Conservation (phyloP, 1,140 invertebrate species). For the Pachyrhynchus sulphureomaculatus region DNA sequence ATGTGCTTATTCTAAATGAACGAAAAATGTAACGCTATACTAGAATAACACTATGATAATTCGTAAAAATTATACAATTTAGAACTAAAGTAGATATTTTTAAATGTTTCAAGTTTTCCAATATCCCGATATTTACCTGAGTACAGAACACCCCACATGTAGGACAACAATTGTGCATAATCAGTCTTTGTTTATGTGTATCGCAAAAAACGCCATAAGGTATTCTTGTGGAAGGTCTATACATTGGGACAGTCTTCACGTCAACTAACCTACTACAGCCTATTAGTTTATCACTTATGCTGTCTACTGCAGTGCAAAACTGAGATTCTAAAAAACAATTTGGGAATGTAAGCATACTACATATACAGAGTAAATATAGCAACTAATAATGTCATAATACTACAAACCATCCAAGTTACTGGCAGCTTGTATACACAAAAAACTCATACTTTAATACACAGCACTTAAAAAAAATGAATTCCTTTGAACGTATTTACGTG, state of each 20-base stretch:
- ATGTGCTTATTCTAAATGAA: not conserved
- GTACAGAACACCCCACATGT: constrained; percentile 90
- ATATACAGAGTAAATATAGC: constrained; percentile 12
- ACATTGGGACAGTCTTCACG: constrained; percentile 51
- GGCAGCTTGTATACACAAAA: not conserved
- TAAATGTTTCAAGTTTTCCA: not conserved
- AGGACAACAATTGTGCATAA: constrained; percentile 85
- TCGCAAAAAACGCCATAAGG: constrained; percentile 85
- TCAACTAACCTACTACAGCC: constrained; percentile 46
- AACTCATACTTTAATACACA: not conserved
- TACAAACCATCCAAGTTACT: not conserved
- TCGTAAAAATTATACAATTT: not conserved
- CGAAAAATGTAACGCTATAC: not conserved
- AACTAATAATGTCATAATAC: not conserved
- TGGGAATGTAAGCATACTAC: no score
- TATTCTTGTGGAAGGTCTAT: constrained; percentile 75
- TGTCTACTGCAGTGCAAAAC: constrained; percentile 45
- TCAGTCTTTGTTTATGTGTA: constrained; percentile 74
- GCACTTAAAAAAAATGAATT: no score
- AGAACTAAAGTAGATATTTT: not conserved
- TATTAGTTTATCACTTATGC: constrained; percentile 42
- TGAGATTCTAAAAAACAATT: constrained; percentile 35
- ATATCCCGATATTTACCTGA: constrained; percentile 58
- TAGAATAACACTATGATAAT: not conserved
- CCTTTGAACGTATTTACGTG: no score